Evolutionary conservation across 2,888 invertebrate genomes (phyloP).

Genomic region (Heliconius aoede): DNA sequence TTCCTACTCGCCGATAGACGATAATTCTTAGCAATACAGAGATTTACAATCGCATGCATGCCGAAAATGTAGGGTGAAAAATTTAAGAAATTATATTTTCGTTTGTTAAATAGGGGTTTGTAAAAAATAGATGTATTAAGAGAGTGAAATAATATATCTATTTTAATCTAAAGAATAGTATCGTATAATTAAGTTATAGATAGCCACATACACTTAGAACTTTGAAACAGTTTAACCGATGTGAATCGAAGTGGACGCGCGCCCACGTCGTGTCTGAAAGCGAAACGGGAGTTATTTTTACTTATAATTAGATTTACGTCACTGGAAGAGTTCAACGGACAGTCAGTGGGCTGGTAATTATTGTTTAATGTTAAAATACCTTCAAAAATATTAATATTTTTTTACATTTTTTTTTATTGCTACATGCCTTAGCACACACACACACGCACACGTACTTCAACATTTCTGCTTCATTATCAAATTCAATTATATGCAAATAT

Average conservation of each 20-base stretch:
- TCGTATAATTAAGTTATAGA: constrained; percentile 23
- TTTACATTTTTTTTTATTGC: too few relatives aligned
- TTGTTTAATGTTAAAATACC: background rate
- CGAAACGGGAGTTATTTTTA: constrained; percentile 30
- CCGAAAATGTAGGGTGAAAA: too few relatives aligned
- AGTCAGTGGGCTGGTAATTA: constrained; percentile 7
- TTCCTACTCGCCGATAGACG: too few relatives aligned
- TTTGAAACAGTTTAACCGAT: constrained; percentile 20
- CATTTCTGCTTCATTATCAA: too few relatives aligned
- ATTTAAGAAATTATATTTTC: too few relatives aligned
- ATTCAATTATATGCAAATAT: too few relatives aligned
- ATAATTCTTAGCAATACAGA: too few relatives aligned
- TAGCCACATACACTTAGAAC: constrained; percentile 20
- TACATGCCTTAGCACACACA: too few relatives aligned
- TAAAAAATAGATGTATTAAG: background rate
- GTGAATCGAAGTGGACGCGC: constrained; percentile 29
- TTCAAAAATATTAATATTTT: background rate
- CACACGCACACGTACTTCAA: too few relatives aligned
- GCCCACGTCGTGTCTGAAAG: constrained; percentile 43
- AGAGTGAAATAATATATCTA: background rate
- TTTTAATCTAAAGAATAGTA: background rate
- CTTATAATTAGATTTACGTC: constrained; percentile 56
- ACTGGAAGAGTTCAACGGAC: constrained; percentile 35
- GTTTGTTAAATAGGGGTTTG: too few relatives aligned
- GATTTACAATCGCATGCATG: too few relatives aligned